phyloP scores from a whole-genome alignment of 2,113 vertebrate species.

The Crotalus horridus region DNA sequence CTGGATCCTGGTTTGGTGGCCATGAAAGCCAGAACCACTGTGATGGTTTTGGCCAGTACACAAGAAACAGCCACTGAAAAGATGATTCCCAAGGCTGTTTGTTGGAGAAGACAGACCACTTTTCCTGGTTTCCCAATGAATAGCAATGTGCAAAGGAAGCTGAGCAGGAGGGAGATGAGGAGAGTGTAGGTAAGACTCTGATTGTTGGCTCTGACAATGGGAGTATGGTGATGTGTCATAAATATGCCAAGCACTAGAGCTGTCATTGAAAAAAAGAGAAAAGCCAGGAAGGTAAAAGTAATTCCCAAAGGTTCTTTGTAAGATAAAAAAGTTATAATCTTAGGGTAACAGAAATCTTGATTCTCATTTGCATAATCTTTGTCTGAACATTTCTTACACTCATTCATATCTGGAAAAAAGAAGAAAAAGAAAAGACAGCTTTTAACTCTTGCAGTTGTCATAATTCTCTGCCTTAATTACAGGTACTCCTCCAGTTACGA shows the following conservation, averaged over 20 bases:
- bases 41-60: not conserved
- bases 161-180: not conserved
- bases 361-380: not conserved
- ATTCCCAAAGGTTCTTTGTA: not conserved
- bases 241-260: not conserved
- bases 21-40: not conserved
- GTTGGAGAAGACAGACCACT: not conserved
- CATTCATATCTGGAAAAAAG: not conserved
- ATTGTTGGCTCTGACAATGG: conserved; percentile 1
- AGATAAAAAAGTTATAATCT: not conserved
- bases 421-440: not conserved
- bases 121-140: not conserved
- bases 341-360: not conserved
- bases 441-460: not conserved
- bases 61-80: not conserved
- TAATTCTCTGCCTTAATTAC: not conserved
- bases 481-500: not conserved
- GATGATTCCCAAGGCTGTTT: not conserved
- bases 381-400: not conserved
- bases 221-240: not conserved
- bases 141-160: not conserved
- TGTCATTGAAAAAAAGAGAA: not conserved
- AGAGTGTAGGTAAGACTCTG: not conserved
- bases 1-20: not conserved
- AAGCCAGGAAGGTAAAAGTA: not conserved